A percentile compares a stretch with the other conserved stretches of the same genome.
Conservation (phyloP, 2,797 vertebrate species). For the Kryptopterus vitreolus region DNA sequence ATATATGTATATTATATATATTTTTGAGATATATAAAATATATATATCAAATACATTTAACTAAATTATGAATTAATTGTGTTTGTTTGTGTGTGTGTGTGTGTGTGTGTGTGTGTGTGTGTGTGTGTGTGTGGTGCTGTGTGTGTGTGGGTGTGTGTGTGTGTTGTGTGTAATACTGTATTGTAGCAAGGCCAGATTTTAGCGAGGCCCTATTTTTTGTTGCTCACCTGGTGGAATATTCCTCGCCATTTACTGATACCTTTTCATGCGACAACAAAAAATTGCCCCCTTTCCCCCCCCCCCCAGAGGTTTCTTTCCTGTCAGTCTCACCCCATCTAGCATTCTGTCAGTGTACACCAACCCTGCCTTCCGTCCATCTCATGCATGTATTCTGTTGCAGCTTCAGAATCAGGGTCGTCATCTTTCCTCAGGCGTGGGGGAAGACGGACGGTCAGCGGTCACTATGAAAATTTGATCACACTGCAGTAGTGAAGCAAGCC, state of each 20-base stretch:
- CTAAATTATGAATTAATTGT: neutral
- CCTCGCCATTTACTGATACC: slow-evolving; percentile 52
- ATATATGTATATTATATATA: too few relatives aligned
- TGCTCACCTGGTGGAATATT: slow-evolving; percentile 52
- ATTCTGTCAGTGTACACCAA: slow-evolving; percentile 18
- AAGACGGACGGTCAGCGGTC: slow-evolving; percentile 5
- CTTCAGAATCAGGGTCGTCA: neutral
- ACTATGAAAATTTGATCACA: slow-evolving; percentile 12
- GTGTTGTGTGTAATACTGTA: slow-evolving; percentile 29
- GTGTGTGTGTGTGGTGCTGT: slow-evolving; percentile 25
- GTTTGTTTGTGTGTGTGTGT: neutral
- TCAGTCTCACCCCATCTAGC: slow-evolving; percentile 29
- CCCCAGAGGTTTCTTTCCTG: slow-evolving; percentile 41
- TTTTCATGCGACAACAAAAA: slow-evolving; percentile 58
- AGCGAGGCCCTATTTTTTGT: slow-evolving; percentile 17
- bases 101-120: neutral
- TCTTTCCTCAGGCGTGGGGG: neutral
- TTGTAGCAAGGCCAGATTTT: slow-evolving; percentile 36
- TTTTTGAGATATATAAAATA: too few relatives aligned
- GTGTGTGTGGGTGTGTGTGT: neutral
- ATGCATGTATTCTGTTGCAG: slow-evolving; percentile 49
- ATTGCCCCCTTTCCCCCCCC: slow-evolving; percentile 36
- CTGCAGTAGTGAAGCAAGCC: neutral
- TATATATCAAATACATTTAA: neutral
- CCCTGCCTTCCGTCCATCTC: slow-evolving; percentile 7